Evolutionary conservation across 2,888 invertebrate species (phyloP), one percentile per base, ranked within the genome.

Genomic region (Buathra laborator): DNA sequence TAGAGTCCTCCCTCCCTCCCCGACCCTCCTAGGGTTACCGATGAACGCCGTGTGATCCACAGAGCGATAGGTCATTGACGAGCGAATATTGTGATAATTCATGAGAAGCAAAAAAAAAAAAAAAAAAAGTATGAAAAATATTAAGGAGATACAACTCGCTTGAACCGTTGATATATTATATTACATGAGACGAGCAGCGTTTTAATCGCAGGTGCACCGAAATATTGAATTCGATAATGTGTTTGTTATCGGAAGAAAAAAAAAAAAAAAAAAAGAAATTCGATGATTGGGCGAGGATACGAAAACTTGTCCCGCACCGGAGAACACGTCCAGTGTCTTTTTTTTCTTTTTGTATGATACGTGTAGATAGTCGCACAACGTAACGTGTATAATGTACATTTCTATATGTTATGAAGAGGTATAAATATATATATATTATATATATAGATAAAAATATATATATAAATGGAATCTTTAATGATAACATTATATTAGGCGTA

Each of bases 311-410:
- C 84, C 70, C 19, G 67, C 88, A 88, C 86, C 88, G 86, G 86
- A 88, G 85, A 78, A 81, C 83, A 88, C 86, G 89, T 89, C 89
- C 88, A 89, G 89, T 88, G 88, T 87, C 85, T 90, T 90, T 89
- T 89, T 92, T 92, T 90, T 89, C 89, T 92, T 92, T 91, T 92
- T 93, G 93, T 93, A 93, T 92, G 74, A 93, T 93, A 93, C 86
- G 87, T 93, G 93, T 93, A 93, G 93, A 93, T 93, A 93, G 91
- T 89, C 89, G 91, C 92, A 92, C 91, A 89, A 89, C 89, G 87
- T 91, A 90, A 90, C 87, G 90, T 90, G 90, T 91, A 92, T 90
- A 87, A 90, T 91, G 92, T 93, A 92, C 91, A 90, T 90, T 92
- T 91, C 90, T 91, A 90, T 90, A 89, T 92, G 91, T 93, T 91